Evolutionary conservation across 2,888 invertebrate species (phyloP), one percentile per base, ranked within the genome.

Genomic region (Lasioglossum leucozonium): DNA sequence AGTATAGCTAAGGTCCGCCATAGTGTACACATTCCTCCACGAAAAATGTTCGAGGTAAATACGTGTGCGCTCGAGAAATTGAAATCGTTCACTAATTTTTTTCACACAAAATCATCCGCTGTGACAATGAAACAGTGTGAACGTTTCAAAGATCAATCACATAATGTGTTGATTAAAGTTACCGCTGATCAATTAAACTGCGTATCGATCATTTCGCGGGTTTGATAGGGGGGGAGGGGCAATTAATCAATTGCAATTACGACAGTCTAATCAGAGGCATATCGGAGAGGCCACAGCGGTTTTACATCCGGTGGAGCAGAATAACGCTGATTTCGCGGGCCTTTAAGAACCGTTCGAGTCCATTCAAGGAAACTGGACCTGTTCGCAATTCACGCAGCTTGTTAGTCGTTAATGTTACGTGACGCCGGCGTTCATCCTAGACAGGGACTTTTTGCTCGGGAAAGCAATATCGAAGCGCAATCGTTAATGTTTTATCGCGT

Each of bases 401-500:
- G 89, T 89, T 89, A 87, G 72, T 55, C 73, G 44, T 75, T 86
- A 89, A 84, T 77, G 51, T 82, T 71, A 82, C 69, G 72, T 71
- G 83, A 77, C 62, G 76, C 44, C 13, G 55, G 37, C 75, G 37
- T 42, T 67, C 77, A 34, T 72, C 67, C 72, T 22, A 13, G 37
- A 72, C 16, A 22, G 22, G 51, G 3, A n/a, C n/a, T 37, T 72
- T 79, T 42, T 44, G 42, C 26, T 26, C 11, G 79, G 4, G 77
- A 71, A 77, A 65, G 82, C 77, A 80, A 76, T 71, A 79, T 75
- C 80, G 83, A 77, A 81, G 26, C 72, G 80, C 83, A 62, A 62
- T 89, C 87, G 87, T 89, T 87, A 89, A 89, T 84, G 84, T 82
- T 87, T 87, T 84, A 89, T 85, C 72, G 87, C 79, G 67, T 80